Base-by-base conservation (phyloP, 2,888 invertebrate species). In the Hirtodrosophila duncani region DNA sequence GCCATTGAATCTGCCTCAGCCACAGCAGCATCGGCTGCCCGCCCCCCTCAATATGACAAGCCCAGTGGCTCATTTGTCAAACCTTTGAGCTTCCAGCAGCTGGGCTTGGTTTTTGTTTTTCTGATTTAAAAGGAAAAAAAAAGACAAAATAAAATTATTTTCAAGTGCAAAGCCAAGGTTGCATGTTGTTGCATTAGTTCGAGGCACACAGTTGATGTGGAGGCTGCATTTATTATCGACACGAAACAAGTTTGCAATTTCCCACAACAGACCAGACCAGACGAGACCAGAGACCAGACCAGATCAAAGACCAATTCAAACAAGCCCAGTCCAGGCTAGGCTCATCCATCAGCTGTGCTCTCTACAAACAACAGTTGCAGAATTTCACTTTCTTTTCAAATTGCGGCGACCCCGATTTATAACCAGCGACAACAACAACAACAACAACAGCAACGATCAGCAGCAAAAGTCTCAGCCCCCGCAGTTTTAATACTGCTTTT, bases 351-450 rank as follows among this genome's bases (percentile, higher is more conserved):
- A 66, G 74, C 74, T 61, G 60, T 51, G 16, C 45, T 49, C 45
- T 50, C 31, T 6, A 29, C 36, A 42, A 33, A 39, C 64, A 72
- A 55, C 71, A 58, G 57, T 64, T 72, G 71, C 64, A 75, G 74
- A 75, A 79, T 82, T 82, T 82, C 82, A 80, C 81, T 82, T 82
- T 82, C 81, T 81, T 81, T 80, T 64, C 67, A 77, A 77, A 78
- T 82, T 79, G 67, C 71, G 74, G 64, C 71, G 81, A 80, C 81
- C 80, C 69, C 79, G 63, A 68, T 74, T 62, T 66, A 60, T 62
- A 51, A 39, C 59, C 57, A 70, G 55, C 58, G 56, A 59, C 62
- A 62, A 38, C 58, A 48, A 8, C 59, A 65, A 14, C 36, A 48
- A 30, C 55, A 44, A 24, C 51, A 30, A 33, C 43, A 38, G n/a